phyloP scores from a whole-genome alignment of 2,797 vertebrate species.

The Takifugu rubripes region DNA sequence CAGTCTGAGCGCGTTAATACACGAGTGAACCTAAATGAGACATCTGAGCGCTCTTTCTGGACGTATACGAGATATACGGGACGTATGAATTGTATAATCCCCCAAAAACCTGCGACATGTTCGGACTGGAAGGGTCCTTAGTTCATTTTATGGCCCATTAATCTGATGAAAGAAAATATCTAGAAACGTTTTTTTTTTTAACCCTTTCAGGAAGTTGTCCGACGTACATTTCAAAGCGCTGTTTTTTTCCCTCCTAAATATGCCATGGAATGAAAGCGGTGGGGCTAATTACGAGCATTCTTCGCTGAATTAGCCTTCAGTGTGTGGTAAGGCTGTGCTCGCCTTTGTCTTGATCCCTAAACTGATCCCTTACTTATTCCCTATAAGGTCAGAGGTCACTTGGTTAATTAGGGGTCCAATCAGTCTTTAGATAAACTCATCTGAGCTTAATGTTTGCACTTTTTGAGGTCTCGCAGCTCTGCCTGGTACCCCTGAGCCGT shows the following conservation, averaged over 20 bases:
- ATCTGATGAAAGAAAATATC: constrained; percentile 42
- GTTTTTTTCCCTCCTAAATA: constrained; percentile 78
- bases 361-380: constrained; percentile 95
- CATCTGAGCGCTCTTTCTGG: constrained; percentile 9
- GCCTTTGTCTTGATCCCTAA: constrained; percentile 88
- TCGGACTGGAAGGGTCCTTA: constrained; percentile 38
- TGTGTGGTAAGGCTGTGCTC: constrained; percentile 89
- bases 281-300: constrained; percentile 95
- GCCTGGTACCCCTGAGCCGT: constrained; percentile 90
- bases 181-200: constrained; percentile 73
- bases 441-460: constrained; percentile 90
- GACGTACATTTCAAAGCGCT: constrained; percentile 85
- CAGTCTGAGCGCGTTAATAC: not conserved
- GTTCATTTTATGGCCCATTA: constrained; percentile 51
- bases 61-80: constrained; percentile 21
- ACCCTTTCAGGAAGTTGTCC: constrained; percentile 85
- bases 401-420: constrained; percentile 92
- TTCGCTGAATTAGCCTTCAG: constrained; percentile 93
- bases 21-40: not conserved
- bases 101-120: constrained; percentile 32
- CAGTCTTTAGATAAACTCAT: constrained; percentile 89
- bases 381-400: constrained; percentile 88
- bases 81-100: constrained; percentile 32
- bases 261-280: constrained; percentile 85
- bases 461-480: constrained; percentile 85